phyloP scores from a whole-genome alignment of 2,113 vertebrate genomes.

The Mormyrus lacerda region DNA sequence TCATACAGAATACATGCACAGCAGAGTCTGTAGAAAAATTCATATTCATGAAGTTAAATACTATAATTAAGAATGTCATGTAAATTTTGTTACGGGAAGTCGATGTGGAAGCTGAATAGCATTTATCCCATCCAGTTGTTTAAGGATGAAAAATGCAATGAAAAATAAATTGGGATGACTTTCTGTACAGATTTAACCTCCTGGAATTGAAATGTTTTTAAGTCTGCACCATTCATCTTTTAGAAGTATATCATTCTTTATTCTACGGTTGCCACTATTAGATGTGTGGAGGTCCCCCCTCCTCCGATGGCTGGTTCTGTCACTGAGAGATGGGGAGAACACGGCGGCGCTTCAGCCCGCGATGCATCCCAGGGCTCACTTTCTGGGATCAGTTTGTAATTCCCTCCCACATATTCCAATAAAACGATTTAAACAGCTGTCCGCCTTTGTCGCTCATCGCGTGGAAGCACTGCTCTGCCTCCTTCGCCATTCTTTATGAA shows the following conservation, averaged over 20 bases:
- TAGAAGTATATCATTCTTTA: slow-evolving; percentile 43
- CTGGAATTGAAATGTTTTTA: slow-evolving; percentile 34
- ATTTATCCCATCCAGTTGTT: slow-evolving; percentile 26
- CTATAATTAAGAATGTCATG: slow-evolving; percentile 46
- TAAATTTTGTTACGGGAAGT: slow-evolving; percentile 53
- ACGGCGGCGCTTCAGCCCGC: slow-evolving; percentile 51
- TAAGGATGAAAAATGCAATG: slow-evolving; percentile 14
- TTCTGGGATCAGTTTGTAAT: slow-evolving; percentile 66
- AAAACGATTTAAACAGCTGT: slow-evolving; percentile 60
- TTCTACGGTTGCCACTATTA: slow-evolving; percentile 60
- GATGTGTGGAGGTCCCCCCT: slow-evolving; percentile 52
- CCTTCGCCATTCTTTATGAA: not conserved
- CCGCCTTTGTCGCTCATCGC: slow-evolving; percentile 30
- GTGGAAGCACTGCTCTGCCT: not conserved
- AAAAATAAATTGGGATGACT: slow-evolving; percentile 37
- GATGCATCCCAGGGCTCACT: slow-evolving; percentile 41
- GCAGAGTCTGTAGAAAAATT: slow-evolving; percentile 29
- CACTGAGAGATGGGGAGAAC: slow-evolving; percentile 36
- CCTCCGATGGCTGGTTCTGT: slow-evolving; percentile 55
- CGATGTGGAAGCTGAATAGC: slow-evolving; percentile 38
- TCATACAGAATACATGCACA: slow-evolving; percentile 30
- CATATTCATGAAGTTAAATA: slow-evolving; percentile 35
- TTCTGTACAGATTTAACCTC: slow-evolving; percentile 40
- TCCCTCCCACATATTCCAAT: slow-evolving; percentile 63
- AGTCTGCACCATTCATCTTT: slow-evolving; percentile 30